Conservation (phyloP, 1,140 invertebrate species). For the Bombus superbus region DNA sequence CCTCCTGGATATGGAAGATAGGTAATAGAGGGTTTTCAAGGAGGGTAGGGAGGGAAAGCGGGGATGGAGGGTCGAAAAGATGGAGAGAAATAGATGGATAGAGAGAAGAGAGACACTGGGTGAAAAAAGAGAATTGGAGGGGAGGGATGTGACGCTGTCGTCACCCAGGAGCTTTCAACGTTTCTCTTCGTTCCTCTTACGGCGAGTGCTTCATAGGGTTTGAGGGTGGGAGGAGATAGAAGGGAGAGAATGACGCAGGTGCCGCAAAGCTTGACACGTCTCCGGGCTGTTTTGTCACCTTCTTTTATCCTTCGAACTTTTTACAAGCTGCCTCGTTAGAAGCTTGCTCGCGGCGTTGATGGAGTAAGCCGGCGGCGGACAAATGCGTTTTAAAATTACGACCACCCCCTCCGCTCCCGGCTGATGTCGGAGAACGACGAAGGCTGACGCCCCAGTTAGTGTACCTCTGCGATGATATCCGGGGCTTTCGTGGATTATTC, state of each 20-base stretch:
- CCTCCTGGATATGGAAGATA: constrained; percentile 32
- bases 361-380: constrained; percentile 64
- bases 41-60: not conserved
- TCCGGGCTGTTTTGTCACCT: constrained; percentile 71
- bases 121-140: constrained; percentile 29
- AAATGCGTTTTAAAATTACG: constrained; percentile 68
- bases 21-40: constrained; percentile 22
- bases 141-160: constrained; percentile 35
- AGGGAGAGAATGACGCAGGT: constrained; percentile 70
- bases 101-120: constrained; percentile 48
- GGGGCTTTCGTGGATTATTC: not conserved
- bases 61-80: constrained; percentile 18
- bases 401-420: not conserved
- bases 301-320: constrained; percentile 71
- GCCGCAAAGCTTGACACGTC: constrained; percentile 75
- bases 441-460: not conserved
- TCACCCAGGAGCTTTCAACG: constrained; percentile 26
- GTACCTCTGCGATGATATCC: not conserved
- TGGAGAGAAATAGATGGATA: constrained; percentile 47
- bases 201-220: constrained; percentile 15
- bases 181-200: constrained; percentile 2
- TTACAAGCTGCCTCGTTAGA: constrained; percentile 67
- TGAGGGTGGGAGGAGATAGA: constrained; percentile 18
- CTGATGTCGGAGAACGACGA: not conserved
- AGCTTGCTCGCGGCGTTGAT: constrained; percentile 64